Evolutionary conservation across 2,888 invertebrate species (phyloP).

Genomic region (Ryuthela nishihirai): DNA sequence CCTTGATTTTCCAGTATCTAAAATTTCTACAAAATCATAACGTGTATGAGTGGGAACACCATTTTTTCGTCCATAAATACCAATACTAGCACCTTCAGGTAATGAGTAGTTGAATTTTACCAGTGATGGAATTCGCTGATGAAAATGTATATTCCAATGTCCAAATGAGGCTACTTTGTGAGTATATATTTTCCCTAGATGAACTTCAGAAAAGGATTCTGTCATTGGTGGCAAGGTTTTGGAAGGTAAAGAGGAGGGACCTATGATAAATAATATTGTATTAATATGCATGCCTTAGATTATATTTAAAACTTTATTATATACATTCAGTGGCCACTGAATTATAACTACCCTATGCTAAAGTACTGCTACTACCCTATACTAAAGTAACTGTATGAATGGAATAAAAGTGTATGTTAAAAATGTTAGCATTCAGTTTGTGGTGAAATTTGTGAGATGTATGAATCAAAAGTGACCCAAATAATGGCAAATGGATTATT

Average conservation of each 20-base stretch:
- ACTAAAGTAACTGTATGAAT: too few relatives aligned
- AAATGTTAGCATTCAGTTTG: too few relatives aligned
- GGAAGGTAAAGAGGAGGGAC: conserved; percentile 51
- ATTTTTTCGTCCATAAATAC: conserved; percentile 47
- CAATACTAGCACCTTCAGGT: conserved; percentile 55
- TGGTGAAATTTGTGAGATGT: too few relatives aligned
- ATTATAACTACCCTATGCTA: too few relatives aligned
- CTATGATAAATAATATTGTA: conserved; percentile 7
- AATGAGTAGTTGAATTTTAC: conserved; percentile 71
- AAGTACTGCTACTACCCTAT: too few relatives aligned
- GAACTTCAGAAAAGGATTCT: conserved; percentile 52
- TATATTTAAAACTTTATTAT: background rate
- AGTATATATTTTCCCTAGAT: conserved; percentile 70
- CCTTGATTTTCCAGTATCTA: conserved; percentile 41
- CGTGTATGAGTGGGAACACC: conserved; percentile 47
- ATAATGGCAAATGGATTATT: too few relatives aligned
- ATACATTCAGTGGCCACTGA: background rate
- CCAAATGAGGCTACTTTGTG: conserved; percentile 84
- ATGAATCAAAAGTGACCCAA: too few relatives aligned
- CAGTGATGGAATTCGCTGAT: conserved; percentile 58
- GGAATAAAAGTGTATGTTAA: too few relatives aligned
- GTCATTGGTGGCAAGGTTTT: conserved; percentile 81
- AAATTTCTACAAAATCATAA: conserved; percentile 47
- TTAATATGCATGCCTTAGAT: background rate
- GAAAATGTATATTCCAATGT: conserved; percentile 90